Evolutionary conservation across 2,888 invertebrate genomes (phyloP).

Genomic region (Mactromeris polynyma): DNA sequence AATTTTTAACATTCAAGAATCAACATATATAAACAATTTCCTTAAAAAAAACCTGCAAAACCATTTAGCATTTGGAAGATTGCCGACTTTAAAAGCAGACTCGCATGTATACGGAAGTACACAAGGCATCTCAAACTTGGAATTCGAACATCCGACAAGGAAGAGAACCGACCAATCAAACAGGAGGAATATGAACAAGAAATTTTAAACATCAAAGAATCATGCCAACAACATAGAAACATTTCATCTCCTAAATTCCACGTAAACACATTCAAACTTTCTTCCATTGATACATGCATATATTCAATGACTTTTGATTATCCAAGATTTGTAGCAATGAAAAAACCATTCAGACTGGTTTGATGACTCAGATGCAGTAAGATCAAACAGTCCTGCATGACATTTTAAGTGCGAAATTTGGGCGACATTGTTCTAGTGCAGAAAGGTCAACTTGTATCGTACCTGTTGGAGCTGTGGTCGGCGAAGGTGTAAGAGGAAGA

Average conservation of each 20-base stretch:
- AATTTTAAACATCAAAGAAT: neutral
- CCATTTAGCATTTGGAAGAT: too few species aligned
- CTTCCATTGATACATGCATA: neutral
- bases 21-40: too few species aligned
- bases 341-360: neutral
- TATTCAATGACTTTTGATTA: neutral
- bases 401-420: neutral
- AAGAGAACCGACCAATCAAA: neutral
- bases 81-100: too few species aligned
- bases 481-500: slow-evolving; percentile 62
- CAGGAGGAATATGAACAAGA: neutral
- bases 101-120: neutral
- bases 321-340: neutral
- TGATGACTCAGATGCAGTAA: neutral
- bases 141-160: neutral
- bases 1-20: too few species aligned
- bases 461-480: slow-evolving; percentile 61
- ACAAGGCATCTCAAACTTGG: neutral
- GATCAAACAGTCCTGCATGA: neutral
- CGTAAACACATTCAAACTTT: neutral
- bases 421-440: neutral
- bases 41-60: too few species aligned
- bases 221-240: neutral
- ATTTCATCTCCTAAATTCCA: neutral
- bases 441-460: slow-evolving; percentile 27